Conservation (phyloP, 1,140 invertebrate species). For the Acarapis woodi region DNA sequence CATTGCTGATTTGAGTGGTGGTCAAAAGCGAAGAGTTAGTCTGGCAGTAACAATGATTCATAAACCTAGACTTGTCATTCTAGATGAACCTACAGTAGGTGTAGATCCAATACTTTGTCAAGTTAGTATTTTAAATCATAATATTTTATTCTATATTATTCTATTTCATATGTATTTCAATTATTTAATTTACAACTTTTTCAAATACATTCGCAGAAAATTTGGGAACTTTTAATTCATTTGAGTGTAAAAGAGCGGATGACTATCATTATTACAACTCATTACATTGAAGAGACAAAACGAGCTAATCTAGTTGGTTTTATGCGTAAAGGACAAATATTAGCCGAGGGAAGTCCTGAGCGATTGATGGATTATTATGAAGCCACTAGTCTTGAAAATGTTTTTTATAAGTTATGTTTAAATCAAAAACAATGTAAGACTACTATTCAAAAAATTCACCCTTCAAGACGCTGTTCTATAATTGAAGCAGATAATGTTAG, state of each 20-base stretch:
- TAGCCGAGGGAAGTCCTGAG: neutral
- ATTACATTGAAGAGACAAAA: slow-evolving; percentile 20
- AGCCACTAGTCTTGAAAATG: slow-evolving; percentile 2
- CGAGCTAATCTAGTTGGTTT: slow-evolving; percentile 18
- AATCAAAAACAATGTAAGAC: slow-evolving; percentile 1
- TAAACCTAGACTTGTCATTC: slow-evolving; percentile 12
- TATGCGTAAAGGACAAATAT: slow-evolving; percentile 15
- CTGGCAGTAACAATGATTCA: slow-evolving; percentile 74
- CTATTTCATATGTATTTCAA: too few species aligned
- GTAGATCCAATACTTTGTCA: slow-evolving; percentile 31
- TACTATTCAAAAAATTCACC: neutral
- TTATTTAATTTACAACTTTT: too few species aligned
- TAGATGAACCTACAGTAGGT: slow-evolving; percentile 17
- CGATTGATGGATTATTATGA: neutral
- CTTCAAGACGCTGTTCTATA: neutral
- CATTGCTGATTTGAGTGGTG: slow-evolving; percentile 27
- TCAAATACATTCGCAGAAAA: too few species aligned
- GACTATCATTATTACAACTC: slow-evolving; percentile 19
- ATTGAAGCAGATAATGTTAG: neutral
- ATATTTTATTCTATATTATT: too few species aligned
- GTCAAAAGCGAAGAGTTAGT: slow-evolving; percentile 64
- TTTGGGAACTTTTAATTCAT: slow-evolving; percentile 60
- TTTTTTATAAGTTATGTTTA: slow-evolving; percentile 7
- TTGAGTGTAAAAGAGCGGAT: slow-evolving; percentile 34
- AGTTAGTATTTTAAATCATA: slow-evolving; percentile 18